Percentiles rank a stretch among this genome's conserved stretches.
Conservation (phyloP, 2,113 vertebrate species). For the Proterorhinus semilunaris region DNA sequence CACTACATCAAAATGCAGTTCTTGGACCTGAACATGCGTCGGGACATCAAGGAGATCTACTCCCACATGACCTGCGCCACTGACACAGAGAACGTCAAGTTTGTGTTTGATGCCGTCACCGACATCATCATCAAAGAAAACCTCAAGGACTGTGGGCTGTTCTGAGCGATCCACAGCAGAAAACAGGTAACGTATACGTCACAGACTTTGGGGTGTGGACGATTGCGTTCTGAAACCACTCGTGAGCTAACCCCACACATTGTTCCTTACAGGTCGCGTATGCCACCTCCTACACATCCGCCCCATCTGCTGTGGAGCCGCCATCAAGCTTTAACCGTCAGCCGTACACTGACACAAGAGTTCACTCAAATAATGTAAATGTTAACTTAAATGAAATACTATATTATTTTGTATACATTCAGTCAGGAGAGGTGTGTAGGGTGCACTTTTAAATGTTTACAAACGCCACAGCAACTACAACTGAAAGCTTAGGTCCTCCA, state of each 20-base stretch:
- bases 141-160: constrained; percentile 96
- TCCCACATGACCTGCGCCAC: constrained; percentile 99
- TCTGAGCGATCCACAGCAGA: constrained; percentile 71
- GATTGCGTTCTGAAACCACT: too few species aligned
- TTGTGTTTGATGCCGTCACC: constrained; percentile 96
- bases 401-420: too few species aligned
- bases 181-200: constrained; percentile 30
- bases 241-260: not conserved
- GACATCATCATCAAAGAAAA: constrained; percentile 99
- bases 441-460: too few species aligned
- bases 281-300: constrained; percentile 13
- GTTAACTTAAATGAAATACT: too few species aligned
- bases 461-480: too few species aligned
- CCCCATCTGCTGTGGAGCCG: constrained; percentile 32
- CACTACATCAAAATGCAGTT: constrained; percentile 97
- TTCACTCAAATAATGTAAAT: too few species aligned
- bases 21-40: constrained; percentile 90
- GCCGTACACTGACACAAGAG: constrained; percentile 16
- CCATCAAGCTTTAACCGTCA: constrained; percentile 24
- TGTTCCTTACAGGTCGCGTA: constrained; percentile 29
- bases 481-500: too few species aligned
- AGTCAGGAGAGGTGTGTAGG: too few species aligned
- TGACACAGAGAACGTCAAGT: constrained; percentile 98
- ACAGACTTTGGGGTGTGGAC: not conserved
- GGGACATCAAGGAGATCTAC: constrained; percentile 95